Conservation (phyloP, 2,888 invertebrate species). For the Nymphalis polychloros region DNA sequence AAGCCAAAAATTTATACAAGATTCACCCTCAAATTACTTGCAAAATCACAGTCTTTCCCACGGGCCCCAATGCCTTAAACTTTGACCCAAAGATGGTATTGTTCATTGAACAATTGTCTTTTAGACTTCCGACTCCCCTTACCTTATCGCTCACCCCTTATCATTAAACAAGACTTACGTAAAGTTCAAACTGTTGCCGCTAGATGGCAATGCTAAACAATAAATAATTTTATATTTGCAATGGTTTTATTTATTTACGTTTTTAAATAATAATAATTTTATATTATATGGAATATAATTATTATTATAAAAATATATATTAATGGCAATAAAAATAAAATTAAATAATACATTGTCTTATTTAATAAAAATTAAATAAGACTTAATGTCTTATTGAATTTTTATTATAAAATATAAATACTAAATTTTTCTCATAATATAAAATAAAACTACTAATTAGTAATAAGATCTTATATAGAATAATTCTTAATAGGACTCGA, state of each 20-base stretch:
- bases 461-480: background rate
- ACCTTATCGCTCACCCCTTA: slow-evolving; percentile 38
- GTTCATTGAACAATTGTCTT: slow-evolving; percentile 69
- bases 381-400: too few species aligned
- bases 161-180: background rate
- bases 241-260: too few species aligned
- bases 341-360: too few species aligned
- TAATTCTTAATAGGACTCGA: background rate
- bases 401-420: too few species aligned
- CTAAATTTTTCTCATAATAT: background rate
- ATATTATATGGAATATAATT: too few species aligned
- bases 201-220: slow-evolving; percentile 57
- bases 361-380: too few species aligned
- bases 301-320: too few species aligned
- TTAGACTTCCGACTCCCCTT: slow-evolving; percentile 63
- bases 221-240: background rate
- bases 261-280: too few species aligned
- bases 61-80: slow-evolving; percentile 55
- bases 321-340: too few species aligned
- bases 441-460: background rate
- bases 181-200: slow-evolving; percentile 47
- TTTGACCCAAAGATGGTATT: slow-evolving; percentile 66
- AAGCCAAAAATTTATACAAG: slow-evolving; percentile 65
- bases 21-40: slow-evolving; percentile 60
- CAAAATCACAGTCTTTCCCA: slow-evolving; percentile 57